phyloP scores from a whole-genome alignment of 2,888 invertebrate genomes.

The Leptarthrus brevirostris region DNA sequence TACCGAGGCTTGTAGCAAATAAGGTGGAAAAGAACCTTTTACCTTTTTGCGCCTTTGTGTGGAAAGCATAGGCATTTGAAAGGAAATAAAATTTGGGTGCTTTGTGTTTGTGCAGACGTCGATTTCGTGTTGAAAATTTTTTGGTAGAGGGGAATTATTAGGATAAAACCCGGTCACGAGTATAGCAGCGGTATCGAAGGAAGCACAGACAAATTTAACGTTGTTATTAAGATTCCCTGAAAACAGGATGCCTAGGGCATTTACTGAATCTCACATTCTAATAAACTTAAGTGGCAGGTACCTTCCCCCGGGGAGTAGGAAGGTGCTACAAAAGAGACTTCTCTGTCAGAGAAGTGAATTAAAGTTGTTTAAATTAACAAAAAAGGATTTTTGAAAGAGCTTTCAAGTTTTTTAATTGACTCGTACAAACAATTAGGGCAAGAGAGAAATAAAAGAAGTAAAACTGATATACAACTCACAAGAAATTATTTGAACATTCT shows the following conservation, averaged over 20 bases:
- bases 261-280: slow-evolving; percentile 52
- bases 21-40: slow-evolving; percentile 16
- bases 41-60: slow-evolving; percentile 6
- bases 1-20: not conserved
- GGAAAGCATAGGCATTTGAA: not conserved
- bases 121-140: slow-evolving; percentile 9
- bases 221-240: slow-evolving; percentile 50
- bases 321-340: slow-evolving; percentile 41
- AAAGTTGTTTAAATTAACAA: slow-evolving; percentile 29
- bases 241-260: slow-evolving; percentile 49
- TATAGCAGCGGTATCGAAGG: slow-evolving; percentile 15
- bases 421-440: not conserved
- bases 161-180: slow-evolving; percentile 2
- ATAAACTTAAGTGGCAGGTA: slow-evolving; percentile 54
- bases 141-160: not conserved
- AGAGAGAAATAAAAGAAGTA: not conserved
- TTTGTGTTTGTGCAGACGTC: slow-evolving; percentile 28
- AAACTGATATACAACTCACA: slow-evolving; percentile 1
- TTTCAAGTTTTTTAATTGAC: slow-evolving; percentile 27
- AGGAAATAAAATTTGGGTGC: not conserved
- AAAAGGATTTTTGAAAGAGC: slow-evolving; percentile 26
- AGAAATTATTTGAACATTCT: not conserved
- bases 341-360: slow-evolving; percentile 30
- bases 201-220: slow-evolving; percentile 42
- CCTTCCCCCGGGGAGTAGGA: slow-evolving; percentile 39